Evolutionary conservation across 1,140 invertebrate genomes (phyloP).

Genomic region (Nasonia giraulti): DNA sequence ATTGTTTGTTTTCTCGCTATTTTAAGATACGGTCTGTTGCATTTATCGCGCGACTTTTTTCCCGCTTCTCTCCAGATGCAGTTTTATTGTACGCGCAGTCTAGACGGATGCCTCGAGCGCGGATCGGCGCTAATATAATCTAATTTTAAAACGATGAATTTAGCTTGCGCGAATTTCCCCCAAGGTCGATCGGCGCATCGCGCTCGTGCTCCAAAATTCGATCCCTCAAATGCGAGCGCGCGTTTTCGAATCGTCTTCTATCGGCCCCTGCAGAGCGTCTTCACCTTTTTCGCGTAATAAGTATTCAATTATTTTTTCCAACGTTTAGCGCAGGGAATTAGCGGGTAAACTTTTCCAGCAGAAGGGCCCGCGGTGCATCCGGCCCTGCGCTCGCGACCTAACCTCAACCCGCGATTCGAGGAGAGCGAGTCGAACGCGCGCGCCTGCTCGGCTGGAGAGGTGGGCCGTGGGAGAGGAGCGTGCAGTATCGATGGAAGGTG

Average conservation of each 20-base stretch:
- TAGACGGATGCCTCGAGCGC: too few relatives aligned
- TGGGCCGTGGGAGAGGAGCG: slow-evolving; percentile 46
- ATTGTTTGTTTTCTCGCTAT: not conserved
- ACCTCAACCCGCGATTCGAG: slow-evolving; percentile 38
- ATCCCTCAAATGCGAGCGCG: not conserved
- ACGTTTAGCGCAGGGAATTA: too few relatives aligned
- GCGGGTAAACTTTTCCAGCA: not conserved
- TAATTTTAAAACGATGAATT: not conserved
- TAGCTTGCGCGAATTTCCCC: not conserved
- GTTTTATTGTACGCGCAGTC: not conserved
- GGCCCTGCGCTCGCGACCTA: slow-evolving; percentile 25
- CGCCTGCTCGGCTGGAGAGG: too few relatives aligned
- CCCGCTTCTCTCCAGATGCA: not conserved
- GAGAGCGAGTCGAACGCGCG: slow-evolving; percentile 47
- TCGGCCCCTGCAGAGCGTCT: too few relatives aligned
- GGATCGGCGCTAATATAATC: not conserved
- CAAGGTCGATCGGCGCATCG: not conserved
- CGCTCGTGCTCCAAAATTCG: not conserved
- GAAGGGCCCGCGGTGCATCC: not conserved
- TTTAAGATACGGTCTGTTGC: not conserved
- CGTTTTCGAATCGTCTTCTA: not conserved
- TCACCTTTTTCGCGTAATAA: too few relatives aligned
- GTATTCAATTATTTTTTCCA: too few relatives aligned
- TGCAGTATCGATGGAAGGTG: slow-evolving; percentile 58
- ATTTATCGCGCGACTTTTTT: not conserved